phyloP scores from a whole-genome alignment of 2,888 invertebrate genomes.

The Tricholauxania praeusta region DNA sequence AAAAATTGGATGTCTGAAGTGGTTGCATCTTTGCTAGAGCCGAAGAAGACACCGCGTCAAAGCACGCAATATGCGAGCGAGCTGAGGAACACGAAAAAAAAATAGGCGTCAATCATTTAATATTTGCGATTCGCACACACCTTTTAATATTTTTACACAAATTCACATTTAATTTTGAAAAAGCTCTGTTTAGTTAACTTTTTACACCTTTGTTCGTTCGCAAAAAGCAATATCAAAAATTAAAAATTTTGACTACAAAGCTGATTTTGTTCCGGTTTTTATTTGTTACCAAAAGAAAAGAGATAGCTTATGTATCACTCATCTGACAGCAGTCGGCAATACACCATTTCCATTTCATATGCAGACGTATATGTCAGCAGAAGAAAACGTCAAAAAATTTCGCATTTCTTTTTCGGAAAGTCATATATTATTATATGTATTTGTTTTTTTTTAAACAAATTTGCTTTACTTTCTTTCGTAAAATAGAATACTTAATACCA shows the following conservation, averaged over 20 bases:
- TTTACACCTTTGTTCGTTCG: too few relatives aligned
- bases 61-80: neutral
- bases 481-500: neutral
- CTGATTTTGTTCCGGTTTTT: slow-evolving; percentile 10
- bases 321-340: neutral
- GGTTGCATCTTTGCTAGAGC: too few relatives aligned
- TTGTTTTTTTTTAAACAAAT: neutral
- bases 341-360: neutral
- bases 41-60: neutral
- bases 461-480: neutral
- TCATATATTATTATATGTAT: neutral
- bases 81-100: neutral
- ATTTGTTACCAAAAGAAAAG: slow-evolving; percentile 12
- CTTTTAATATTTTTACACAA: too few relatives aligned
- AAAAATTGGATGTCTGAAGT: too few relatives aligned
- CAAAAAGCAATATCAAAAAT: too few relatives aligned
- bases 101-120: neutral
- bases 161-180: too few relatives aligned
- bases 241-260: too few relatives aligned
- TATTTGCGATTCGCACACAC: neutral
- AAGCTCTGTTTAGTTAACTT: too few relatives aligned
- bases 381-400: neutral
- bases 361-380: neutral
- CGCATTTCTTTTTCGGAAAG: neutral
- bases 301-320: slow-evolving; percentile 11